phyloP scores from a whole-genome alignment of 2,113 vertebrate species.

The Colinus virginianus region DNA sequence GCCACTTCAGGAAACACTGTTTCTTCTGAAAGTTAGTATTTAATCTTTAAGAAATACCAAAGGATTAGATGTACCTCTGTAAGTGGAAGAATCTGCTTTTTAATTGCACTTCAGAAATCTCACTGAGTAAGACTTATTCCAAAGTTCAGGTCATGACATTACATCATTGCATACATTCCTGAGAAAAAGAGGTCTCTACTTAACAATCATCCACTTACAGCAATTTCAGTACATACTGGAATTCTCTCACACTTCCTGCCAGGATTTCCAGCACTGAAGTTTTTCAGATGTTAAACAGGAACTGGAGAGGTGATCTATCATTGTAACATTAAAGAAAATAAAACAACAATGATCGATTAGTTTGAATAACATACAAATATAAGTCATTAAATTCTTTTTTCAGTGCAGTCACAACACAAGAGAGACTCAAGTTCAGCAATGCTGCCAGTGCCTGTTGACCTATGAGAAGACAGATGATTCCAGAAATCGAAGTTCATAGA shows the following conservation, averaged over 20 bases:
- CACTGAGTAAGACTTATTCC: background rate
- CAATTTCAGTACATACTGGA: background rate
- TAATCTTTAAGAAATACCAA: background rate
- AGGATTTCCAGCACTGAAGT: background rate
- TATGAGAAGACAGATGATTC: constrained; percentile 16
- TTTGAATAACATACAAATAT: background rate
- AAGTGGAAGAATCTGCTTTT: background rate
- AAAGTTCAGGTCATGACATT: background rate
- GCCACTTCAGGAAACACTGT: background rate
- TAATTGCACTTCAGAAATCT: background rate
- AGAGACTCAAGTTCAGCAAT: background rate
- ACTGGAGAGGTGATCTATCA: fast-evolving
- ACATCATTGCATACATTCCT: fast-evolving
- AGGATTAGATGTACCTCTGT: background rate
- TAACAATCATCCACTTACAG: background rate
- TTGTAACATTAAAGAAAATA: background rate
- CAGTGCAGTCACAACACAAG: background rate
- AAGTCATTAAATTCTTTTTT: fast-evolving
- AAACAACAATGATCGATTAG: background rate
- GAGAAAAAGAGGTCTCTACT: background rate
- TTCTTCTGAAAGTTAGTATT: background rate
- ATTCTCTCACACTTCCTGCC: background rate
- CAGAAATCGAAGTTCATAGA: background rate
- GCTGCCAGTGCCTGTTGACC: fast-evolving
- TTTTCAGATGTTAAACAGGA: background rate